phyloP scores from a whole-genome alignment of 2,797 vertebrate species.

The Agapornis canus region DNA sequence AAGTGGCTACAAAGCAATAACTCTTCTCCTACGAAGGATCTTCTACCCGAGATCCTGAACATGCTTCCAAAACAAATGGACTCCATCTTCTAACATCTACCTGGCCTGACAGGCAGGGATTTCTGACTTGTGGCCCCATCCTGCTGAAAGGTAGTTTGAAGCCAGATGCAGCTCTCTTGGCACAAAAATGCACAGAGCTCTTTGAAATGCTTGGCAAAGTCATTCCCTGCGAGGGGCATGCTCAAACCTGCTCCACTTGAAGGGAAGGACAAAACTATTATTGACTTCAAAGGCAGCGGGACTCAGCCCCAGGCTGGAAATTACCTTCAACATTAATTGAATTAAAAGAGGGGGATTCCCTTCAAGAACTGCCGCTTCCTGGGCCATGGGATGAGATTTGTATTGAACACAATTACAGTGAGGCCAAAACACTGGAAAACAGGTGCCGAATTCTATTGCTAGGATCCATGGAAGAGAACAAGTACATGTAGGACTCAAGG shows the following conservation, averaged over 20 bases:
- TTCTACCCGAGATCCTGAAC: background rate
- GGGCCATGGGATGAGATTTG: background rate
- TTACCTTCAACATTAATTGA: slow-evolving; percentile 40
- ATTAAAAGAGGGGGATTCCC: slow-evolving; percentile 50
- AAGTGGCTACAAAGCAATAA: background rate
- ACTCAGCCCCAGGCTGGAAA: slow-evolving; percentile 38
- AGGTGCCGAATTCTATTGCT: background rate
- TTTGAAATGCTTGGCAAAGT: slow-evolving; percentile 42
- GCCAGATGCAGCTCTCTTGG: background rate
- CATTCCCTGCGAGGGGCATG: background rate
- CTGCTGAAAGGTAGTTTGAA: background rate
- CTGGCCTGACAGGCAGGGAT: background rate
- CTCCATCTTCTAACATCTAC: background rate
- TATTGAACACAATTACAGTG: background rate
- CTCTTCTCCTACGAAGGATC: background rate
- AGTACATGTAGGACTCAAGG: background rate
- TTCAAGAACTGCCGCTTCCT: slow-evolving; percentile 50
- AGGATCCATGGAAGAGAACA: background rate
- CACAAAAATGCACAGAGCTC: background rate
- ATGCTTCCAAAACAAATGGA: background rate
- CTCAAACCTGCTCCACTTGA: background rate
- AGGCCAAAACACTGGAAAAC: background rate
- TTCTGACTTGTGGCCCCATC: background rate
- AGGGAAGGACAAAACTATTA: slow-evolving; percentile 15
- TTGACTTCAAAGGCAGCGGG: slow-evolving; percentile 56